Conservation (phyloP, 2,797 vertebrate species). For the Dendrocincla fuliginosa region DNA sequence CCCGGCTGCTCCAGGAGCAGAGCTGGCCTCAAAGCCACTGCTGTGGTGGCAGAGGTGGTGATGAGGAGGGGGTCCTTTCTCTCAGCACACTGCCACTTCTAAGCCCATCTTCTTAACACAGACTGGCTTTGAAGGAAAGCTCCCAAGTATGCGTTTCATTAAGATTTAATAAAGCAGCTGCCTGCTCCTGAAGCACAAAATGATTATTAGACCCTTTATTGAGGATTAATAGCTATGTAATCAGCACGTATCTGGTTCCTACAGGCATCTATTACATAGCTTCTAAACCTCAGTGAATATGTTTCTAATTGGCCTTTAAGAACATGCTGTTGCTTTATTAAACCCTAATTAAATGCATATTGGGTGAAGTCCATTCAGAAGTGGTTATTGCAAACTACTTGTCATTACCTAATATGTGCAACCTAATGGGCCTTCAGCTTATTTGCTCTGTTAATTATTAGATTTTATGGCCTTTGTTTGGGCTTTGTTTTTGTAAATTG, state of each 20-base stretch:
- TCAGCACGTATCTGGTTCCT: conserved; percentile 66
- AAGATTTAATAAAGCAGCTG: conserved; percentile 71
- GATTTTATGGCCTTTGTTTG: conserved; percentile 40
- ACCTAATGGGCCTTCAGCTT: conserved; percentile 47
- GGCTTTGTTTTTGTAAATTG: conserved; percentile 28
- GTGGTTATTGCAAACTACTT: conserved; percentile 56
- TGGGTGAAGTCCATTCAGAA: conserved; percentile 63
- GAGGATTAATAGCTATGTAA: conserved; percentile 73
- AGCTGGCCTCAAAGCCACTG: accelerated
- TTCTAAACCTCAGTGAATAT: conserved; percentile 71
- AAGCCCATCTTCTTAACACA: conserved; percentile 16
- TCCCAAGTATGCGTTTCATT: conserved; percentile 63
- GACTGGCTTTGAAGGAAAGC: conserved; percentile 57
- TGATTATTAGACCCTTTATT: conserved; percentile 69
- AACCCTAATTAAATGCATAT: conserved; percentile 73
- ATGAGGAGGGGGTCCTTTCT: conserved; percentile 11
- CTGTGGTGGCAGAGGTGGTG: background rate
- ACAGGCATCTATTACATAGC: conserved; percentile 67
- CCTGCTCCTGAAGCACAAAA: conserved; percentile 55
- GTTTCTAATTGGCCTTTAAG: conserved; percentile 75
- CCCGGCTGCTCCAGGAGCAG: accelerated
- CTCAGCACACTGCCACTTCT: conserved; percentile 38
- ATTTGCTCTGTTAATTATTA: conserved; percentile 62
- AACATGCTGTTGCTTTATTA: conserved; percentile 73
- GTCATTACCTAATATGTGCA: conserved; percentile 61